A percentile compares a stretch with the other conserved stretches of the same genome.
These are phyloP conservation scores for Cryptoprocta ferox DNA, from an alignment of 2,797 vertebrate species.

Conservation along the genomic window DNA sequence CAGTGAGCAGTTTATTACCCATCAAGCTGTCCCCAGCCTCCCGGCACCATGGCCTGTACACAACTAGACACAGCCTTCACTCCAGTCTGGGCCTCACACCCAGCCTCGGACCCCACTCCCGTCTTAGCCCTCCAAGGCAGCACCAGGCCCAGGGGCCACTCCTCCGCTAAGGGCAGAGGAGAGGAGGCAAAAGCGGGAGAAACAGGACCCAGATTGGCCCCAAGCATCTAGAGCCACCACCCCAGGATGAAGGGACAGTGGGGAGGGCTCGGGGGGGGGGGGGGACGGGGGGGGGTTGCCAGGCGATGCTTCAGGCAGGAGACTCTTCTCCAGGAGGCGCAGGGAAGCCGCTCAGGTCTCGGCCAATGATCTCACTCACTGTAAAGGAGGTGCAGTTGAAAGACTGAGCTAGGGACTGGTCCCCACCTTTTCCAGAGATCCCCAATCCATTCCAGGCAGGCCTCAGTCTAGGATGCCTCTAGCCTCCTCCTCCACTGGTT, in stretches of 20 bases:
- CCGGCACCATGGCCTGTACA: conserved; percentile 7
- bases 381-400: conserved; percentile 72
- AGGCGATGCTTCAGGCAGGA: conserved; percentile 60
- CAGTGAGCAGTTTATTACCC: conserved; percentile 79
- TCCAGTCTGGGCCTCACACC: background rate
- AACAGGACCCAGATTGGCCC: conserved; percentile 23
- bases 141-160: conserved; percentile 62
- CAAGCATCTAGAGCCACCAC: conserved; percentile 59
- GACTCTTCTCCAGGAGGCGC: conserved; percentile 88
- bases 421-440: conserved; percentile 11
- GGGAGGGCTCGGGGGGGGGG: background rate
- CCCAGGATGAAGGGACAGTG: conserved; percentile 5
- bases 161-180: background rate
- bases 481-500: background rate
- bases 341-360: conserved; percentile 93
- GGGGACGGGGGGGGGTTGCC: background rate
- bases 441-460: background rate
- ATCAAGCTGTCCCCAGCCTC: conserved; percentile 44
- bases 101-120: background rate
- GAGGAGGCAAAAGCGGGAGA: background rate
- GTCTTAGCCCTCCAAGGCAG: conserved; percentile 53
- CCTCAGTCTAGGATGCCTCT: background rate
- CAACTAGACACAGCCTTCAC: background rate
- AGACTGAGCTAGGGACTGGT: conserved; percentile 1
- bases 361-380: conserved; percentile 96